Base-by-base conservation (phyloP, 2,888 invertebrate genomes). In the Heliconius sara region DNA sequence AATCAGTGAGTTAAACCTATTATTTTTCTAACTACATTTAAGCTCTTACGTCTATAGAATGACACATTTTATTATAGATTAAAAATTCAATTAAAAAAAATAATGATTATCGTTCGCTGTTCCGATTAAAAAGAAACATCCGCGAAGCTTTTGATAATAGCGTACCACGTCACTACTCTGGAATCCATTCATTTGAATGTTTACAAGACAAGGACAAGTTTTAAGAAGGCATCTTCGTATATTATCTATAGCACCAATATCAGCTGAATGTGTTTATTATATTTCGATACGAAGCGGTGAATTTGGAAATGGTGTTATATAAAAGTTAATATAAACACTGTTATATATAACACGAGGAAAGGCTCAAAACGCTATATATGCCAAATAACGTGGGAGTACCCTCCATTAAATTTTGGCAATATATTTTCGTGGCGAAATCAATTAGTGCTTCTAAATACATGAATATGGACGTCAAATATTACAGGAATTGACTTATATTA, bases 181-280 rank as follows among this genome's bases (percentile, higher is more conserved):
- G 43, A 79, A 78, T 75, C 60, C 66, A 60, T 70, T 47, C 43
- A 76, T 74, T 78, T 60, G 47, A 68, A 80, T 67, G 60, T 76
- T 43, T 76, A 71, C 65, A 77, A 73, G 27, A 77, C 76, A 75
- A 81, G 80, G 79, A 75, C 72, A 68, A 77, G 77, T 66, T 52
- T 81, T 78, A 67, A 71, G 57, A 78, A 86, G 86, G 88, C 85
- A 85, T 86, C 87, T 87, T 87, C 83, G 87, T 87, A 86, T 87
- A 87, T 84, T 87, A 87, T 86, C 87, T 92, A 90, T 95, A 95
- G 95, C 95, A 95, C 95, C 95, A 95, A 91, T 88, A 86, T 94
- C 94, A 95, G 94, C 95, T 93, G 92, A 90, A 88, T 88, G 88
- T 91, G 91, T 89, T 91, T 88, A 82, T 84, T 60, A 47, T 43